Percentiles rank a stretch among this genome's conserved stretches.
phyloP scores from a whole-genome alignment of 2,888 invertebrate genomes.

The Ganaspis brasiliensis region DNA sequence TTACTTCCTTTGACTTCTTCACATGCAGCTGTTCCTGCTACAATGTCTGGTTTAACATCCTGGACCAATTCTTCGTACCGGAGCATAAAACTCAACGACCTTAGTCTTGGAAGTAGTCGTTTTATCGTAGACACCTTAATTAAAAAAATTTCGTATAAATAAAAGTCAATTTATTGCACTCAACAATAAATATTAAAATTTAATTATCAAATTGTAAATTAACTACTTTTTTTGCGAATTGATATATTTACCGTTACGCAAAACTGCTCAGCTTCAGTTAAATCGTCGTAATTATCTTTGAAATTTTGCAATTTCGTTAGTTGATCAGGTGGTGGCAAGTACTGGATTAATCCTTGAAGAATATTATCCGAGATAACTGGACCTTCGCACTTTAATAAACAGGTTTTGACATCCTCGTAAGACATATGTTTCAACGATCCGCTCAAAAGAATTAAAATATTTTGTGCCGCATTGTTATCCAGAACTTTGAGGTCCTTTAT shows the following conservation, averaged over 20 bases:
- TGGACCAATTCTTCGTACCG: conserved; percentile 92
- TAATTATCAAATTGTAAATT: too few relatives aligned
- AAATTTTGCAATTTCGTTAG: conserved; percentile 91
- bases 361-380: conserved; percentile 92
- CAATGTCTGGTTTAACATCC: conserved; percentile 96
- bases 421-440: conserved; percentile 93
- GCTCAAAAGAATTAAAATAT: conserved; percentile 91
- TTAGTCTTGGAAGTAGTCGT: conserved; percentile 91
- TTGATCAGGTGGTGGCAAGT: conserved; percentile 95
- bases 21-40: conserved; percentile 96
- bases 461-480: conserved; percentile 96
- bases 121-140: conserved; percentile 92
- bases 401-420: conserved; percentile 90
- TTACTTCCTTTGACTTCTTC: conserved; percentile 94
- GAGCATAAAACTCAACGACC: conserved; percentile 94
- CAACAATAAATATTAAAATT: conserved; percentile 10
- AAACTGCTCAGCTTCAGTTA: conserved; percentile 97
- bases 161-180: conserved; percentile 5
- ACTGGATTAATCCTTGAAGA: conserved; percentile 94
- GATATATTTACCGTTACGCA: conserved; percentile 88
- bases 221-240: too few relatives aligned
- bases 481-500: conserved; percentile 95
- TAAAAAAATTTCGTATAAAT: conserved; percentile 48
- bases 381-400: conserved; percentile 93
- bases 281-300: conserved; percentile 88